Base-by-base conservation (phyloP, 2,888 invertebrate species). In the Capitulum mitella region DNA sequence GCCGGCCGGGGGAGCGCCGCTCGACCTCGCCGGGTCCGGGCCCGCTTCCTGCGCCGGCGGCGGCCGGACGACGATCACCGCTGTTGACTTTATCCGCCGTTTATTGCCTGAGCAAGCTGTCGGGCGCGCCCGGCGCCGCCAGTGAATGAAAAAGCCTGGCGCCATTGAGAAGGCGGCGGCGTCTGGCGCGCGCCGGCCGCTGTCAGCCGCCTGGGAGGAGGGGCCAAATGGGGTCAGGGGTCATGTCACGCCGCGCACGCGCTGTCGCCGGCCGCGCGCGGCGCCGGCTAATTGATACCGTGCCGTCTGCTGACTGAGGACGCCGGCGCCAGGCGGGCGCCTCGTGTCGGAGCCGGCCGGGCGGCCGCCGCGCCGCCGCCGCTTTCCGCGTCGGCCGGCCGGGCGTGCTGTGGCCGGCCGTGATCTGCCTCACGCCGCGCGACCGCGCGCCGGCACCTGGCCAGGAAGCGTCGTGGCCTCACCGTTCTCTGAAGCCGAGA, bases 111-210 rank as follows among this genome's bases (percentile, higher is more conserved):
- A 70, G 70, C 70, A 70, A 37, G 37, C 70, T 19, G 70, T 12
- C 37, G 6, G 70, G 3, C 70, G 70, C 37, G 26, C 70, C 70
- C 8, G 64, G 29, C 70, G 70, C 70, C 32, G 10, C 37, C 22
- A 70, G 37, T 70, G 70, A 70, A 70, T 70, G 70, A 70, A 70
- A 70, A 70, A 70, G 70, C 70, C 37, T 70, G 70, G 70, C 70
- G 70, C 70, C 70, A 70, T 34, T 37, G 70, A 34, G 70, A 70
- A 70, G 70, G 70, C 37, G 29, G 70, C 37, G 70, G 3, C 70
- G 70, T 70, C 70, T 70, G 70, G 70, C 70, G 70, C 70, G 61
- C 70, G 70, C 29, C 34, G 6, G 22, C 34, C 70, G 70, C 61
- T 70, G 70, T 37, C 70, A 70, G 70, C 37, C 37, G 70, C 3